Evolutionary conservation across 2,888 invertebrate genomes (phyloP).

Genomic region (Agonopterix heracliana): DNA sequence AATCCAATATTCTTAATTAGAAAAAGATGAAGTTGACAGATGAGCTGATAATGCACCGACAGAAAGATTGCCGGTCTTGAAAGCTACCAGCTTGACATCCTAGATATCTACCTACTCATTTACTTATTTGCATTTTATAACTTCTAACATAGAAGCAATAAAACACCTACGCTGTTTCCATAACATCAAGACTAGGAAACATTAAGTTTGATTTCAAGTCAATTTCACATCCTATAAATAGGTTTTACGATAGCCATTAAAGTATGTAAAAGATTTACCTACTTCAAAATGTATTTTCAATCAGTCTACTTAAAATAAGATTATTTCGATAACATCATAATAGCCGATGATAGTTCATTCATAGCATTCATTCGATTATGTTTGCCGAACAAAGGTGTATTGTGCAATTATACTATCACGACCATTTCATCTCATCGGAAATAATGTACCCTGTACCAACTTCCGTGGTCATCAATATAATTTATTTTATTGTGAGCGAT

Average conservation of each 20-base stretch:
- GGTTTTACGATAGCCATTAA: constrained; percentile 36
- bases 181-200: constrained; percentile 13
- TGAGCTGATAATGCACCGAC: too few relatives aligned
- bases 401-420: constrained; percentile 66
- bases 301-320: constrained; percentile 30
- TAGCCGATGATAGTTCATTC: constrained; percentile 55
- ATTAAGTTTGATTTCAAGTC: constrained; percentile 17
- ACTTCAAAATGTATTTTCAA: constrained; percentile 36
- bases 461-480: constrained; percentile 16
- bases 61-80: too few relatives aligned
- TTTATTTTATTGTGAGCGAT: neutral
- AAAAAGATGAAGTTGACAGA: too few relatives aligned
- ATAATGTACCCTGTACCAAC: constrained; percentile 21
- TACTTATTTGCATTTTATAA: constrained; percentile 4
- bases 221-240: constrained; percentile 38
- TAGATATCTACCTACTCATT: neutral
- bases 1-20: too few relatives aligned
- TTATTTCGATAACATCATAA: constrained; percentile 41
- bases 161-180: constrained; percentile 13
- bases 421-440: constrained; percentile 59
- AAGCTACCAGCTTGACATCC: neutral
- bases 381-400: constrained; percentile 59
- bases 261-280: constrained; percentile 16
- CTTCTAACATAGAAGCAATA: constrained; percentile 7
- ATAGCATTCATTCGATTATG: constrained; percentile 43